Base-by-base conservation (phyloP, 2,888 invertebrate genomes). In the Mantis religiosa region DNA sequence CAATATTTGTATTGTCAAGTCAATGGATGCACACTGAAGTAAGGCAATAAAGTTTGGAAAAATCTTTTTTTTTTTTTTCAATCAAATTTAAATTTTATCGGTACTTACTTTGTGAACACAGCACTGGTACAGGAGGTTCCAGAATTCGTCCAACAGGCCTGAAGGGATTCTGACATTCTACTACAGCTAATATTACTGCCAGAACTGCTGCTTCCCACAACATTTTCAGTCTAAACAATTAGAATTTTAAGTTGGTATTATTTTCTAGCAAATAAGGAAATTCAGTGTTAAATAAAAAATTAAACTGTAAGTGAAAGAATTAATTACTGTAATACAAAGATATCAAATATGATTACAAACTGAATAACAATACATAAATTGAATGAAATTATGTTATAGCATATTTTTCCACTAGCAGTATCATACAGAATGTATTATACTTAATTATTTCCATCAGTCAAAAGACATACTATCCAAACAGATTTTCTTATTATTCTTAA, bases 51-150 rank as follows among this genome's bases (percentile, higher is more conserved):
- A 30, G 30, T 30, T 30, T 30, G 4, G 3, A 30, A 30, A n/a
- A n/a, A 9, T 9, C 12, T n/a, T 82, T 82, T 27, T 82, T n/a
- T n/a, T 25, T n/a, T 27, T 82, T 3, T 82, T 82, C 27, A n/a
- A 6, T 82, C 6, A 27, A 82, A 9, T n/a, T 1, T 9, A 28
- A 28, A 83, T 14, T 9, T 14, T 27, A 15, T 34, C 0, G 15
- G 8, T 28, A 95, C 95, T 96, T 94, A 96, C 97, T 95, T 93
- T 97, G 96, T 27, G 97, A 86, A 89, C 90, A 89, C 25, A 89
- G 96, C 30, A 95, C 94, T 27, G 97, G 97, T 90, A 96, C 95
- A 6, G 97, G 97, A 20, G 97, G 95, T 92, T 97, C 97, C 91
- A 97, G 93, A 92, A 96, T 95, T 91, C 97, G 95, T 54, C 97